Evolutionary conservation across 2,113 vertebrate genomes (phyloP), one percentile per base, ranked within the genome.

Genomic region (Platysteira castanea): DNA sequence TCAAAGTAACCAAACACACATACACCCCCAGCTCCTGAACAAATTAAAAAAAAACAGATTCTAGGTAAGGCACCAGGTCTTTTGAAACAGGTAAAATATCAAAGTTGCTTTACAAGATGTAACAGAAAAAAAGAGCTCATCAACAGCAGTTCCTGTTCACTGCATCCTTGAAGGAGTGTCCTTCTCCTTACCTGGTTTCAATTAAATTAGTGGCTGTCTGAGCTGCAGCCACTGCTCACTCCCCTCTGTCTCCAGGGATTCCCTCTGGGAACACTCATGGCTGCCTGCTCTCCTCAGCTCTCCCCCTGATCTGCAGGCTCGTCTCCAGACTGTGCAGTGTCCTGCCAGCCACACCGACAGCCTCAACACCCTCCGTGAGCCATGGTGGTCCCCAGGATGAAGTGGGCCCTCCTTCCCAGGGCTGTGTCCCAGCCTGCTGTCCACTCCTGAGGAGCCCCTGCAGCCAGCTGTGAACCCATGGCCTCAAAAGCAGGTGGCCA

Each of bases 291-390:
- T 50, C 23, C 74, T 30, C 89, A 79, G 49, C 60, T 65, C 54
- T 84, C 21, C 30, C 53, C 28, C 31, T 21, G n/a, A 44, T 4
- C 71, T 84, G 52, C 65, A 81, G 41, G 10, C 64, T 53, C 50
- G 11, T 27, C 46, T 28, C 41, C 67, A 67, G 37, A 9, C 41
- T 23, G 7, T 35, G 52, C 21, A 42, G 37, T 1, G 50, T 60
- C 73, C 54, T 84, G 41, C 13, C 76, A 89, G 59, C 41, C 56
- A 15, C 61, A 52, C 4, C 0, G 0, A 61, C 27, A 65, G 50
- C 46, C 59, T 24, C 0, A 0, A 56, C 26, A 35, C 18, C 27
- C 47, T 14, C 28, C 27, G 37, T 0, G 11, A 82, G 65, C 61
- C 65, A 11, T 0, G 27, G 23, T 10, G 59, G 31, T 53, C 13